Evolutionary conservation across 2,888 invertebrate genomes (phyloP).

Genomic region (Cheilosia variabilis): DNA sequence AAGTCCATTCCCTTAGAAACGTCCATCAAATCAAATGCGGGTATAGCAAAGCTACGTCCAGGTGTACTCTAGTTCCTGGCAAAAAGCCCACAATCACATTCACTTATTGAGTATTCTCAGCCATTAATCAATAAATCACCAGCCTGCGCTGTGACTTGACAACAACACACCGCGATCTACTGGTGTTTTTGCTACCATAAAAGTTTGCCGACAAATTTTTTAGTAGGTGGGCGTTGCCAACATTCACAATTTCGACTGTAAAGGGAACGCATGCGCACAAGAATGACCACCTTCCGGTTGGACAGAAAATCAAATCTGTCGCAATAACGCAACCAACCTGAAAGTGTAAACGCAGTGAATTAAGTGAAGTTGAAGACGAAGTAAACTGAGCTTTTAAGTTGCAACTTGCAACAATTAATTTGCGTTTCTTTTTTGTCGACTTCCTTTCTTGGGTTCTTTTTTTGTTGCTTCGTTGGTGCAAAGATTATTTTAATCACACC

Average conservation of each 20-base stretch:
- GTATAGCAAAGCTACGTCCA: neutral
- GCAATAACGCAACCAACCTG: conserved; percentile 26
- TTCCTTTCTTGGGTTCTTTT: conserved; percentile 50
- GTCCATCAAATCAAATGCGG: conserved; percentile 34
- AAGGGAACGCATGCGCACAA: neutral
- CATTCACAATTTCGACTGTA: conserved; percentile 11
- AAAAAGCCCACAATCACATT: conserved; percentile 33
- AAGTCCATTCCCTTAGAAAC: conserved; percentile 44
- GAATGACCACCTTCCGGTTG: conserved; percentile 58
- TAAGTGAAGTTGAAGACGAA: neutral
- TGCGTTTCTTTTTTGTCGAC: conserved; percentile 20
- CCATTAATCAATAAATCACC: conserved; percentile 61
- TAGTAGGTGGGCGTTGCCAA: conserved; percentile 37
- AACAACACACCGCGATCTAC: neutral
- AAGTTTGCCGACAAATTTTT: conserved; percentile 19
- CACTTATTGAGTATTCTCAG: conserved; percentile 60
- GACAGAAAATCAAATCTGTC: conserved; percentile 37
- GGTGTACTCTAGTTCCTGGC: conserved; percentile 41
- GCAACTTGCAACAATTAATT: conserved; percentile 62
- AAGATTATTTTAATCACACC: conserved; percentile 50
- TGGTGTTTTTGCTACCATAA: neutral
- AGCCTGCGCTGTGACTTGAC: conserved; percentile 25
- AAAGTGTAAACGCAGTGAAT: conserved; percentile 7
- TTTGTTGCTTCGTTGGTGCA: conserved; percentile 3
- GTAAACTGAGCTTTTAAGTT: conserved; percentile 36